Evolutionary conservation across 2,797 vertebrate species (phyloP).

Genomic region (Halcyon leucocephala): DNA sequence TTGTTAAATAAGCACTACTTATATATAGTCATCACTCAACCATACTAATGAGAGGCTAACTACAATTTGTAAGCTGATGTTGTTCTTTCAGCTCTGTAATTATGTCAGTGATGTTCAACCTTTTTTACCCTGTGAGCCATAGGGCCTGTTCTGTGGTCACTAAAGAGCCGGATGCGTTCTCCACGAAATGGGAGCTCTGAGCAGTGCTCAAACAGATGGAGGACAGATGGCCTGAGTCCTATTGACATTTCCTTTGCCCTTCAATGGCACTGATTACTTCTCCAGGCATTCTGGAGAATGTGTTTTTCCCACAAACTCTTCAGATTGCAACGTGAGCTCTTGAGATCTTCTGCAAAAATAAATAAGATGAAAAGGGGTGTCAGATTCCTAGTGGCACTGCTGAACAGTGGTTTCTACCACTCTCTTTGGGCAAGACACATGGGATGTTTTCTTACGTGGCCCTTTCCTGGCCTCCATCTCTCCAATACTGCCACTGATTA

Average conservation of each 20-base stretch:
- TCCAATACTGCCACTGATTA: not conserved
- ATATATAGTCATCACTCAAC: not conserved
- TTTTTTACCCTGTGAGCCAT: not conserved
- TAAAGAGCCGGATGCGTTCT: not conserved
- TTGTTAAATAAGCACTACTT: not conserved
- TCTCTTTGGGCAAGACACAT: not conserved
- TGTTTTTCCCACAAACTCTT: not conserved
- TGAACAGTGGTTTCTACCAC: not conserved
- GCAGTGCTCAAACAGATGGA: not conserved
- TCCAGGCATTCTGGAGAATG: not conserved
- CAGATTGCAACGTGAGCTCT: not conserved
- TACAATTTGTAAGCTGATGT: not conserved
- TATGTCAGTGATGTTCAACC: not conserved
- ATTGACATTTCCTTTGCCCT: not conserved
- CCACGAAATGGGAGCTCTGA: not conserved
- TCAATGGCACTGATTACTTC: not conserved
- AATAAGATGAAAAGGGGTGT: not conserved
- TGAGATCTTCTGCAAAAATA: not conserved
- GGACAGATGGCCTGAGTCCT: not conserved
- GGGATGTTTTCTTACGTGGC: not conserved
- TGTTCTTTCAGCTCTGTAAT: not conserved
- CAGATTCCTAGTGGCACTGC: not conserved
- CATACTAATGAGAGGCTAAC: not conserved
- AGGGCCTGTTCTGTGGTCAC: not conserved
- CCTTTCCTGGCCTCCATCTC: not conserved